phyloP scores from a whole-genome alignment of 2,797 vertebrate genomes.

The Cynodonichthys magdalenae region DNA sequence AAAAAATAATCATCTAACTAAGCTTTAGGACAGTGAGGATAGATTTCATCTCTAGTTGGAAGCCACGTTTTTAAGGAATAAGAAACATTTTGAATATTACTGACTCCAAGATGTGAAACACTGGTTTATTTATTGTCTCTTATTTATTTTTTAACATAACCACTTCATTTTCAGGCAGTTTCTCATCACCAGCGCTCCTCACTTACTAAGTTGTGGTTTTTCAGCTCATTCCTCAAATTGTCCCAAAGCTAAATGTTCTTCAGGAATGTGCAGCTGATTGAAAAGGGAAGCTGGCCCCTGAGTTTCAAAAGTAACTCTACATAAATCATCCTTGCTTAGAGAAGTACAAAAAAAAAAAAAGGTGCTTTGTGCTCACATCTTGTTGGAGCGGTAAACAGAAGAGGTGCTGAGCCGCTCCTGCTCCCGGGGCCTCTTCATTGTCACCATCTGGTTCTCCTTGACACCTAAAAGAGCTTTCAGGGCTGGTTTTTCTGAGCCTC shows the following conservation, averaged over 20 bases:
- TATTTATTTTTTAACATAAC: too few relatives aligned
- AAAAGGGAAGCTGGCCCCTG: background rate
- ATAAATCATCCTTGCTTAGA: constrained; percentile 21
- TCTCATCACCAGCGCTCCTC: background rate
- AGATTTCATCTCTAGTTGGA: too few relatives aligned
- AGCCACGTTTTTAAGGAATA: too few relatives aligned
- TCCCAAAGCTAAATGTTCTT: too few relatives aligned
- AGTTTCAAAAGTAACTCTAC: constrained; percentile 7
- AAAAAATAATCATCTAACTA: too few relatives aligned
- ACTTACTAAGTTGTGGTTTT: background rate
- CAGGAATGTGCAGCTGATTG: background rate
- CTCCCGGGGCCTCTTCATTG: constrained; percentile 55
- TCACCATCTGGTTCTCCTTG: constrained; percentile 70
- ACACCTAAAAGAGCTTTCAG: constrained; percentile 58
- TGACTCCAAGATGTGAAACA: too few relatives aligned
- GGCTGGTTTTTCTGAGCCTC: constrained; percentile 54
- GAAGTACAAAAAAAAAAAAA: constrained; percentile 16
- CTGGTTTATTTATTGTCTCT: too few relatives aligned
- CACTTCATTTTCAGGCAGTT: background rate
- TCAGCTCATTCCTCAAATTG: too few relatives aligned
- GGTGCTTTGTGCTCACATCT: constrained; percentile 37
- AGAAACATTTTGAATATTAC: too few relatives aligned
- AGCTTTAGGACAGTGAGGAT: too few relatives aligned
- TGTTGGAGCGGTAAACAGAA: constrained; percentile 39
- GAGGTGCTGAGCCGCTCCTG: constrained; percentile 35